Conservation (phyloP, 2,797 vertebrate species). For the Australoheros facetus region DNA sequence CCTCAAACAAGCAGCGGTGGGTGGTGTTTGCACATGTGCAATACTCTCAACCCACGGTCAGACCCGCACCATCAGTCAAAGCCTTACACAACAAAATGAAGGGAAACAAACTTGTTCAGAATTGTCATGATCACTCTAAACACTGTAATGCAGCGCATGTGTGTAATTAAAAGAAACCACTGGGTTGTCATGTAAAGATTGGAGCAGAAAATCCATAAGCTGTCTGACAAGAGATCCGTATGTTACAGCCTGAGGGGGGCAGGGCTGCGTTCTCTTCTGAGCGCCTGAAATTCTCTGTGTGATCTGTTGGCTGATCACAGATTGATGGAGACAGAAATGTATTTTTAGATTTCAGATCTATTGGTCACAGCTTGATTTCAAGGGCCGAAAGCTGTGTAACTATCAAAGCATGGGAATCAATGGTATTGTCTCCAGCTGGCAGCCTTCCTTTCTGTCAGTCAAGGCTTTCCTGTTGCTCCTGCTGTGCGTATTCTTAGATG, state of each 20-base stretch:
- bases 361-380: background rate
- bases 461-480: background rate
- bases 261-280: background rate
- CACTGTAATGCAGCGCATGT: background rate
- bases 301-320: background rate
- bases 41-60: background rate
- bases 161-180: background rate
- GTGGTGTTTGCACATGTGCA: background rate
- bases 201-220: background rate
- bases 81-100: background rate
- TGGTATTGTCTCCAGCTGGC: background rate
- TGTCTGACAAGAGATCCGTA: background rate
- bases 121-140: background rate
- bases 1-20: conserved; percentile 14
- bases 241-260: background rate
- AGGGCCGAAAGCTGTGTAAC: conserved; percentile 11
- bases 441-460: background rate
- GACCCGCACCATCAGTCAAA: background rate
- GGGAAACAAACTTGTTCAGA: background rate
- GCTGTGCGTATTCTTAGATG: conserved; percentile 7
- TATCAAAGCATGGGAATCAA: conserved; percentile 6
- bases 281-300: background rate
- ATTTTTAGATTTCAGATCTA: background rate
- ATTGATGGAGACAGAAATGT: background rate
- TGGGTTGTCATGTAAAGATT: background rate